Base-by-base conservation (phyloP, 2,888 invertebrate species). In the Aphidoletes aphidimyza region DNA sequence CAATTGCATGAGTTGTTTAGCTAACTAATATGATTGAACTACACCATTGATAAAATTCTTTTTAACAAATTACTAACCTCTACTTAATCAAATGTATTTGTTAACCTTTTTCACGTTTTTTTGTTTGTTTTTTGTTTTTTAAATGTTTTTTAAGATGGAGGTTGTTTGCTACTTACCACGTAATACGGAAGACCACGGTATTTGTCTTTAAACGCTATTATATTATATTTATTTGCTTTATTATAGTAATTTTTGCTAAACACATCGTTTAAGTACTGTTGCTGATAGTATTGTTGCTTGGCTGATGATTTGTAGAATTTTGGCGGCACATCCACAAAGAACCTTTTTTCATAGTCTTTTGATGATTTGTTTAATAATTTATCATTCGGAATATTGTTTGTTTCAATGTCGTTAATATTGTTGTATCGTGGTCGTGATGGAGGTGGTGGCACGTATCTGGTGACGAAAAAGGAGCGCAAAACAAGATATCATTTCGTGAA, bases 391-490 rank as follows among this genome's bases (percentile, higher is more conserved):
- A 84, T 84, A 19, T 84, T 84, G n/a, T 84, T 49, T 1, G 47
- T 34, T 84, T 84, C 47, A 49, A 42, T 47, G 9, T 84, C 47
- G 22, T 84, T 39, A 6, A 42, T 69, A 22, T 85, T 26, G 69
- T 86, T 86, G n/a, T 85, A 85, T 11, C 84, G 88, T 39, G 90
- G 90, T 42, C 90, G 88, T 54, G 90, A 90, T 85, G 90, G 90
- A 45, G 90, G 89, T 59, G 90, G 90, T 86, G 89, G 86, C 26
- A 89, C 88, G 85, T 90, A 90, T 81, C 90, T 90, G 84, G 0
- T 1, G 14, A 54, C 17, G 22, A 59, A 22, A 81, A 81, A n/a
- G 0, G 8, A 83, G 84, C n/a, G 42, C 26, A 84, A 42, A 59
- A 36, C 19, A 26, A 54, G n/a, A n/a, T n/a, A 39, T 54, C 22